Percentiles rank a stretch among this genome's conserved stretches.
phyloP scores from a whole-genome alignment of 2,888 invertebrate species.

The Ecliptopera silaceata region DNA sequence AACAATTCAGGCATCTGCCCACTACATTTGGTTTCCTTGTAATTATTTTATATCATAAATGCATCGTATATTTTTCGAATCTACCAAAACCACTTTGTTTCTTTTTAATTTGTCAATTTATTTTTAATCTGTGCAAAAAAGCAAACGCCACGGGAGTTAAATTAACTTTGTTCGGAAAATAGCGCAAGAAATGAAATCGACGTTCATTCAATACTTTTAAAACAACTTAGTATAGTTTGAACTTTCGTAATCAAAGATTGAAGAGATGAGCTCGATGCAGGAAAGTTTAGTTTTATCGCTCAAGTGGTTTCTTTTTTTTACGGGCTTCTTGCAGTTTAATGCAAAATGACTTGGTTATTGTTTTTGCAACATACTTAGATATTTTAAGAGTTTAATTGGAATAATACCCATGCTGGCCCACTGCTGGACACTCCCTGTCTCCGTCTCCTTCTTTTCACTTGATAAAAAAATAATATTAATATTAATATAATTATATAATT shows the following conservation, averaged over 20 bases:
- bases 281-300: slow-evolving; percentile 18
- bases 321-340: too few relatives aligned
- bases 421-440: too few relatives aligned
- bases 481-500: too few relatives aligned
- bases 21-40: too few relatives aligned
- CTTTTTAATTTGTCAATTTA: slow-evolving; percentile 6
- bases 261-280: slow-evolving; percentile 14
- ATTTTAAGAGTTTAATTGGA: too few relatives aligned
- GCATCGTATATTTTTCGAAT: not conserved
- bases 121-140: slow-evolving; percentile 20
- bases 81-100: not conserved
- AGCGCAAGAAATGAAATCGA: slow-evolving; percentile 18
- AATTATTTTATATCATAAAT: too few relatives aligned
- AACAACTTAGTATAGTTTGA: slow-evolving; percentile 18
- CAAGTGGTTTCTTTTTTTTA: not conserved
- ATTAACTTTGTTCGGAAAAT: slow-evolving; percentile 26
- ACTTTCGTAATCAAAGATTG: slow-evolving; percentile 23
- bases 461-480: too few relatives aligned
- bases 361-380: too few relatives aligned
- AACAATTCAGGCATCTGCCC: too few relatives aligned
- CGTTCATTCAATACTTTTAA: slow-evolving; percentile 25
- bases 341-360: too few relatives aligned
- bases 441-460: too few relatives aligned
- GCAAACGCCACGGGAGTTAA: slow-evolving; percentile 21
- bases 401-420: too few relatives aligned